Percentiles rank a stretch among this genome's conserved stretches.
Conservation (phyloP, 2,797 vertebrate genomes). For the Acropternis orthonyx region DNA sequence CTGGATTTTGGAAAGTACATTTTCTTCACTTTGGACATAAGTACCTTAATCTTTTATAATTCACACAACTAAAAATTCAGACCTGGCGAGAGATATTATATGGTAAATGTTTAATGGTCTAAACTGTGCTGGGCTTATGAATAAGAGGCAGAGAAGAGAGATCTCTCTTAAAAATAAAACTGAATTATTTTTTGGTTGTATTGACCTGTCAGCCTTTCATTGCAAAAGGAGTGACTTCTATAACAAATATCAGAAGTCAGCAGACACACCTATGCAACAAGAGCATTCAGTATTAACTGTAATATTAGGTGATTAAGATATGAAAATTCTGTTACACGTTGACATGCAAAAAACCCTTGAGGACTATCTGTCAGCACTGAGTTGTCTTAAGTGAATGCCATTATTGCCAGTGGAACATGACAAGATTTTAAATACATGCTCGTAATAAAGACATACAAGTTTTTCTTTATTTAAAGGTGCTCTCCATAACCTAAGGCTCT, state of each 20-base stretch:
- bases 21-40: neutral
- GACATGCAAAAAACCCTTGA: slow-evolving; percentile 11
- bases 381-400: neutral
- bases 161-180: neutral
- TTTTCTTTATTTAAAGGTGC: neutral
- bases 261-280: neutral
- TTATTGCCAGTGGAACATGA: neutral
- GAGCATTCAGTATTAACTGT: neutral
- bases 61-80: neutral
- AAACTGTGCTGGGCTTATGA: neutral
- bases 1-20: neutral
- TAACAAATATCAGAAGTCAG: neutral
- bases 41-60: neutral
- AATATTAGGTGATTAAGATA: neutral
- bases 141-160: neutral
- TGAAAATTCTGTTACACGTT: neutral
- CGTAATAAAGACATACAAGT: neutral
- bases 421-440: neutral
- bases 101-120: neutral
- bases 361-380: neutral
- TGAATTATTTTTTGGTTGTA: neutral
- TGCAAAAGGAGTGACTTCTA: neutral
- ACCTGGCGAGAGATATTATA: neutral
- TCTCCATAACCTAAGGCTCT: slow-evolving; percentile 4
- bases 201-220: neutral